These are phyloP conservation scores for Acrocephalus kingi DNA, from an alignment of 2,113 vertebrate species.

Conservation along the genomic window DNA sequence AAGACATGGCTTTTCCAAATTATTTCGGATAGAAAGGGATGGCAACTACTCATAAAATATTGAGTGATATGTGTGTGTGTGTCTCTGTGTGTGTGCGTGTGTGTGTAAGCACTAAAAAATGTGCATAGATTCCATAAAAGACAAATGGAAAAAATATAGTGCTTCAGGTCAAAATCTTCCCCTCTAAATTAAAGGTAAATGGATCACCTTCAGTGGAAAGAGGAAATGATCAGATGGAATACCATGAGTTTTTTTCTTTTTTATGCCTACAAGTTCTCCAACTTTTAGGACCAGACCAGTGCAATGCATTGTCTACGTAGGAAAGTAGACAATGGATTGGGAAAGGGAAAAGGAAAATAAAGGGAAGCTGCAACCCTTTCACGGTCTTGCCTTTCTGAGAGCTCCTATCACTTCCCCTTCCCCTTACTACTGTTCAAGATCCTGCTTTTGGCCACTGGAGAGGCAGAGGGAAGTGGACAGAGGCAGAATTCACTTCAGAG, in stretches of 20 bases:
- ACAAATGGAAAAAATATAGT: background rate
- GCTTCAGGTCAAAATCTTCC: background rate
- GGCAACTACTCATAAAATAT: background rate
- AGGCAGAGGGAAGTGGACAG: background rate
- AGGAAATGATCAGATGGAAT: background rate
- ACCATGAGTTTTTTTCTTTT: background rate
- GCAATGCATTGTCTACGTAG: background rate
- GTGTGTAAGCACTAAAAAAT: background rate
- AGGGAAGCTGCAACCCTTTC: background rate
- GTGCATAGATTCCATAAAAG: background rate
- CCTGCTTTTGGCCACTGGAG: background rate
- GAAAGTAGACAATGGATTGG: too few species aligned
- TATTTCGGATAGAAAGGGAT: background rate
- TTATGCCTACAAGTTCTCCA: background rate
- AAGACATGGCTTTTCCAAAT: background rate
- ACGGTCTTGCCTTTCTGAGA: background rate
- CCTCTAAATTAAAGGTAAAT: background rate
- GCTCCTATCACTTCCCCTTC: background rate
- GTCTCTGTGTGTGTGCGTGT: too few species aligned
- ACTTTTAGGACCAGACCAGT: background rate
- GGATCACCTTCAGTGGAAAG: background rate
- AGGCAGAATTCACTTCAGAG: background rate
- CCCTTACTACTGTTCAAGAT: background rate
- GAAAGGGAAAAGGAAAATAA: too few species aligned
- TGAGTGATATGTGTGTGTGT: background rate